Evolutionary conservation across 2,113 vertebrate genomes (phyloP), one percentile per base, ranked within the genome.

Genomic region (Grantiella picta): DNA sequence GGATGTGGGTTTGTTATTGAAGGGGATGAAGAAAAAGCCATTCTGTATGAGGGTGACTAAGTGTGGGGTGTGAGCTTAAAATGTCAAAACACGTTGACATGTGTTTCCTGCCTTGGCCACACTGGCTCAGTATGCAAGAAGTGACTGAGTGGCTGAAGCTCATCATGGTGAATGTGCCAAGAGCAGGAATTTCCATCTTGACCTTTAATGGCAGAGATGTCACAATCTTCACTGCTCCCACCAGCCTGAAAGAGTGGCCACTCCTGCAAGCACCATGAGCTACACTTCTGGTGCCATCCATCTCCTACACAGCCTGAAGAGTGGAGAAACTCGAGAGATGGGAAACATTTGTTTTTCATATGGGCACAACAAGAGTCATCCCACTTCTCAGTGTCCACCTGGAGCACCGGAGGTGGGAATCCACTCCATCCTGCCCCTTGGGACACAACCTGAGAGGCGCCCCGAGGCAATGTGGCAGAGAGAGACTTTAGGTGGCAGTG

Each of bases 391-490:
- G 4, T 0, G 0, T 16, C 19, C 20, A 64, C 28, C 44, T 63
- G 38, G 21, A 82, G 21, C 28, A 53, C 13, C 0, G 0, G 42
- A 76, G 33, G 14, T 38, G 21, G 28, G 59, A 69, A 83, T 45
- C 33, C 15, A 40, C 27, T 29, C n/a, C 9, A 3, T 29, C 15
- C 18, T 56, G 36, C 57, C 6, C 3, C 42, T 81, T 35, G 56
- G 76, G 54, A 83, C 36, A 57, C 36, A 65, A 33, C 33, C 11
- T 33, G 9, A 70, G 45, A 77, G 45, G 22, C 90, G 42, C 20
- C 17, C 25, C 0, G 0, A 40, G 75, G 52, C 42, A 72, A 45
- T 2, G 15, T 27, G 19, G 59, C 25, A 53, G 52, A 0, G 0
- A 45, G 25, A 45, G 25, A 20, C 20, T 59, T 50, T 19, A 4